Conservation (phyloP, 2,888 invertebrate species). For the Zele albiditarsus region DNA sequence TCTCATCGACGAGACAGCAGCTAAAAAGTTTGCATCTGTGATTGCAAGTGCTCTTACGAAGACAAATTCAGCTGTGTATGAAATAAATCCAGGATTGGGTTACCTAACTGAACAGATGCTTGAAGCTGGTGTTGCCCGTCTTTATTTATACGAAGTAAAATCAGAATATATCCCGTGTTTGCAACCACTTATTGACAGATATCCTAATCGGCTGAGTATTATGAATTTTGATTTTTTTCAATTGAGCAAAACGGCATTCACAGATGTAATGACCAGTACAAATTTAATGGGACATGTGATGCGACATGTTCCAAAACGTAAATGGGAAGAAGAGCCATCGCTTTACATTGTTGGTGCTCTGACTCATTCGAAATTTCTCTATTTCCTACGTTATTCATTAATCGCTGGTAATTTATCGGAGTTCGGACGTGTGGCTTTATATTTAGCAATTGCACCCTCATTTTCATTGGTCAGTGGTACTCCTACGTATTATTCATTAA, state of each 20-base stretch:
- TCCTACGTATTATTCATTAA: constrained; percentile 2
- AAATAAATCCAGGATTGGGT: constrained; percentile 83
- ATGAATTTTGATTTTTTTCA: constrained; percentile 77
- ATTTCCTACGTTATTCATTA: constrained; percentile 77
- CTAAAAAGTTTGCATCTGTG: constrained; percentile 70
- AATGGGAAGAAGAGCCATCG: constrained; percentile 74
- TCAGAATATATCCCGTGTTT: constrained; percentile 74
- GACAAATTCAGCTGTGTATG: constrained; percentile 74
- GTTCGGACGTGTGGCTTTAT: constrained; percentile 79
- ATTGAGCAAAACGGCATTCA: constrained; percentile 76
- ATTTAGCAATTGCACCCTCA: constrained; percentile 77
- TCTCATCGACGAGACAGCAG: constrained; percentile 72
- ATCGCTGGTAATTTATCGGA: constrained; percentile 76
- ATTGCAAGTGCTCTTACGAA: constrained; percentile 68
- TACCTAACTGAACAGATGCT: constrained; percentile 78
- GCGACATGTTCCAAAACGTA: constrained; percentile 73
- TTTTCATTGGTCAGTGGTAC: constrained; percentile 76
- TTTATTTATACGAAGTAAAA: constrained; percentile 78
- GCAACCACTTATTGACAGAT: constrained; percentile 71
- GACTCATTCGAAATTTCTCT: constrained; percentile 77
- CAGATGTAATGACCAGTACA: constrained; percentile 77
- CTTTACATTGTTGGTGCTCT: constrained; percentile 78
- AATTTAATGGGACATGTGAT: constrained; percentile 75
- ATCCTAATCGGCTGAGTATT: constrained; percentile 72
- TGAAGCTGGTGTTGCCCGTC: constrained; percentile 71